phyloP scores from a whole-genome alignment of 2,888 invertebrate genomes.

The Netelia fuscicornis region DNA sequence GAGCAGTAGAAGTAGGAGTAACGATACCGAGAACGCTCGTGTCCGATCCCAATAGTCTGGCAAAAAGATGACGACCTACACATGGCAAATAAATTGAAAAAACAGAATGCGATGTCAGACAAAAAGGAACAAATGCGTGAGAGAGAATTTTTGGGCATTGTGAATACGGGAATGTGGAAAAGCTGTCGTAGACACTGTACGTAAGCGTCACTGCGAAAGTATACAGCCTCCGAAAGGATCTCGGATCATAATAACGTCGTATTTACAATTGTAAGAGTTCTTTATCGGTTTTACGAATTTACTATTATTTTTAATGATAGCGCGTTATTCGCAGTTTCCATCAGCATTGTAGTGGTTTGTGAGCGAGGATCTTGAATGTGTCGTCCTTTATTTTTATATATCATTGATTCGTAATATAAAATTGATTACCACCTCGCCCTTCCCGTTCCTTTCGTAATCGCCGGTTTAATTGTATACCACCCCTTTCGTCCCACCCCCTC shows the following conservation, averaged over 20 bases:
- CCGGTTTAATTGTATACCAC: too few relatives aligned
- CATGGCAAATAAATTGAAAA: not conserved
- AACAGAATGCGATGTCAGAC: not conserved
- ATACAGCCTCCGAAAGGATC: not conserved
- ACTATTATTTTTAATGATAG: too few relatives aligned
- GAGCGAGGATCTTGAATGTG: too few relatives aligned
- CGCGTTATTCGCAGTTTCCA: too few relatives aligned
- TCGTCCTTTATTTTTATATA: too few relatives aligned
- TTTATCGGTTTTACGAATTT: too few relatives aligned
- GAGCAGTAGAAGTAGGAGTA: slow-evolving; percentile 55
- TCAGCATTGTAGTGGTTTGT: too few relatives aligned
- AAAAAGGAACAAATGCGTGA: not conserved
- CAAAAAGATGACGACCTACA: slow-evolving; percentile 45
- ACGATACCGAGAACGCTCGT: slow-evolving; percentile 43
- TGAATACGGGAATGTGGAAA: slow-evolving; percentile 34
- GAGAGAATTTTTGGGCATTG: slow-evolving; percentile 15
- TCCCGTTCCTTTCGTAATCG: too few relatives aligned
- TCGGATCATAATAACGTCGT: not conserved
- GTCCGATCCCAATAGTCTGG: slow-evolving; percentile 48
- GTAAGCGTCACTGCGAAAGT: not conserved
- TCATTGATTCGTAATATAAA: too few relatives aligned
- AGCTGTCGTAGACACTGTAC: slow-evolving; percentile 37
- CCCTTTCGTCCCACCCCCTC: too few relatives aligned
- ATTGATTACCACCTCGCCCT: too few relatives aligned
- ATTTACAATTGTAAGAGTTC: too few relatives aligned